Conservation (phyloP, 2,113 vertebrate species). For the Piprites chloris region DNA sequence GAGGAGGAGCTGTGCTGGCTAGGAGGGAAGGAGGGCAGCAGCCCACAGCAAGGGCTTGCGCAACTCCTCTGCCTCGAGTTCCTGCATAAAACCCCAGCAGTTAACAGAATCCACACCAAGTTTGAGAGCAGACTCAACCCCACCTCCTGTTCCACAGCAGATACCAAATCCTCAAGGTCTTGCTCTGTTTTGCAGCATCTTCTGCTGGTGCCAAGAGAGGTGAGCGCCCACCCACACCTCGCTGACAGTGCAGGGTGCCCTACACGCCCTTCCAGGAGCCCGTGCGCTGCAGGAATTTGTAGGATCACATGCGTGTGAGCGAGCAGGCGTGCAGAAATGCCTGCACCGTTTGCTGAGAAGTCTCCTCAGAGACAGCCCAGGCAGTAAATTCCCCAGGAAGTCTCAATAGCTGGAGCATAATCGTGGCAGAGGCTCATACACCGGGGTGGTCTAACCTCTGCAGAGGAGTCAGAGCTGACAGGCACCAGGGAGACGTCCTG, state of each 20-base stretch:
- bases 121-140: neutral
- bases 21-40: neutral
- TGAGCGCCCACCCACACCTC: accelerated
- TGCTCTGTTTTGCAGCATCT: neutral
- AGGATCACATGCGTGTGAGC: neutral
- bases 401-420: neutral
- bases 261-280: neutral
- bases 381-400: neutral
- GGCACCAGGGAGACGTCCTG: accelerated
- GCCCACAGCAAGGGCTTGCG: neutral
- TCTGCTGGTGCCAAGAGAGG: neutral
- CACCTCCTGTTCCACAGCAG: neutral
- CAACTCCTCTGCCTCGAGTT: neutral
- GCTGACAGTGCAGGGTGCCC: neutral
- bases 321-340: neutral
- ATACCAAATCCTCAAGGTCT: neutral
- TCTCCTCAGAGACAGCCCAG: slow-evolving; percentile 18
- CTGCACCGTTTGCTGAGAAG: neutral
- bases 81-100: neutral
- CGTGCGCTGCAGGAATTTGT: neutral
- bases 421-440: neutral
- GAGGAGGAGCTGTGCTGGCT: neutral
- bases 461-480: neutral
- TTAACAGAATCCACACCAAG: neutral
- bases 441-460: neutral